Evolutionary conservation across 2,888 invertebrate species (phyloP).

Genomic region (Cephalotes varians): DNA sequence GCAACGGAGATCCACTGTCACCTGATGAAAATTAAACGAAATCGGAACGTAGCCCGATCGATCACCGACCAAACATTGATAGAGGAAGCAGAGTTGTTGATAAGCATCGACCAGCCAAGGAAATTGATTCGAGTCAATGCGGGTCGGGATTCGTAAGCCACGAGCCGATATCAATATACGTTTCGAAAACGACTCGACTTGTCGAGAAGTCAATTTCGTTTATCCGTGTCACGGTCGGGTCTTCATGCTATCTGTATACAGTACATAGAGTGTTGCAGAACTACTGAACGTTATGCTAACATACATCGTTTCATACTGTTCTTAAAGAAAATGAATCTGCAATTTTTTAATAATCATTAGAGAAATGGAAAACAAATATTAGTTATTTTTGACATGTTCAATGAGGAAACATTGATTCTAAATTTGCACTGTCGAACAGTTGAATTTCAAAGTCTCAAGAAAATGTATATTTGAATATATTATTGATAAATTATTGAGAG

Average conservation of each 20-base stretch:
- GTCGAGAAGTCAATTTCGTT: constrained; percentile 55
- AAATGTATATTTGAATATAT: not conserved
- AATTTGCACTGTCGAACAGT: not conserved
- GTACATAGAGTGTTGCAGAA: not conserved
- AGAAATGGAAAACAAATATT: not conserved
- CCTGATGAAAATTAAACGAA: constrained; percentile 53
- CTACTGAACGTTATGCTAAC: not conserved
- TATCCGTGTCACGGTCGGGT: constrained; percentile 18
- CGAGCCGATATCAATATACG: constrained; percentile 51
- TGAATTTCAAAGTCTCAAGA: not conserved
- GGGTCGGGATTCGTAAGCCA: constrained; percentile 41
- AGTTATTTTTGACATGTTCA: not conserved
- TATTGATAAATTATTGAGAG: not conserved
- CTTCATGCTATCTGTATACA: constrained; percentile 16
- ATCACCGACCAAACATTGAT: constrained; percentile 47
- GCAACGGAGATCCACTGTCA: constrained; percentile 25
- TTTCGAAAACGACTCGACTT: constrained; percentile 53
- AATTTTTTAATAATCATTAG: not conserved
- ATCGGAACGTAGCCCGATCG: constrained; percentile 36
- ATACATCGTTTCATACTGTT: not conserved
- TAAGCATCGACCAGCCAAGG: constrained; percentile 51
- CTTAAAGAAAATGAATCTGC: not conserved
- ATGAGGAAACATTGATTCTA: not conserved
- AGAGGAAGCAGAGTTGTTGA: constrained; percentile 46
- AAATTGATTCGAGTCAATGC: constrained; percentile 56